A percentile compares a stretch with the other conserved stretches of the same genome.
phyloP scores from a whole-genome alignment of 2,888 invertebrate genomes.

The Octodonta nipae region DNA sequence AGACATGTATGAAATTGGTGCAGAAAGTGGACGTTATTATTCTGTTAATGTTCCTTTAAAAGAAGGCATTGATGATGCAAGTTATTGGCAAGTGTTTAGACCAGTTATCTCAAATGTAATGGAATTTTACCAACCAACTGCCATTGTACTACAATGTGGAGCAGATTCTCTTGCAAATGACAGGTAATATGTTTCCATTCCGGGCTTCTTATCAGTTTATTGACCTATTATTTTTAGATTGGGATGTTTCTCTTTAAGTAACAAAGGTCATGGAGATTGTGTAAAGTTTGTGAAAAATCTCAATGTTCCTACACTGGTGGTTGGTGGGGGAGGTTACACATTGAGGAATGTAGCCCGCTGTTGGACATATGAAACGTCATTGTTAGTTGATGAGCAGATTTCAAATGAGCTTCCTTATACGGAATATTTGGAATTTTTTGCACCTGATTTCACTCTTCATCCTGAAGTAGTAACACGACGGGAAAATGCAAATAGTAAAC shows the following conservation, averaged over 20 bases:
- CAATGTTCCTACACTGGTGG: constrained; percentile 65
- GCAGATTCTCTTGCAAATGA: constrained; percentile 96
- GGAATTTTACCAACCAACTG: constrained; percentile 92
- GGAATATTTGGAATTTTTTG: constrained; percentile 93
- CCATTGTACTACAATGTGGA: constrained; percentile 94
- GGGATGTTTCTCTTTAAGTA: constrained; percentile 91
- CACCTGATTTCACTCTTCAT: constrained; percentile 90
- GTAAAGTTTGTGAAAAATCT: constrained; percentile 89
- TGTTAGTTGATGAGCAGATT: constrained; percentile 83
- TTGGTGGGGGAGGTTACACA: constrained; percentile 70
- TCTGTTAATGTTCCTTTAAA: constrained; percentile 96
- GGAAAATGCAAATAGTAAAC: constrained; percentile 90
- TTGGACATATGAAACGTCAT: constrained; percentile 97
- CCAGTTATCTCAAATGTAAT: constrained; percentile 87
- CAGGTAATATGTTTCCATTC: constrained; percentile 36
- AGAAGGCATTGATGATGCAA: constrained; percentile 92
- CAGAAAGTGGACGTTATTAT: constrained; percentile 89
- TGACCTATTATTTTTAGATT: constrained; percentile 38
- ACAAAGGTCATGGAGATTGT: constrained; percentile 93
- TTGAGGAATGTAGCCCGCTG: constrained; percentile 92
- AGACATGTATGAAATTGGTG: constrained; percentile 96
- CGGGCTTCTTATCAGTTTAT: not conserved
- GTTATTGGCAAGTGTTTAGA: constrained; percentile 83
- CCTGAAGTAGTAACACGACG: constrained; percentile 77
- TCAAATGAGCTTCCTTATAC: constrained; percentile 90